These are phyloP conservation scores for Valencia hispanica DNA, from an alignment of 2,797 vertebrate species.

Conservation along the genomic window DNA sequence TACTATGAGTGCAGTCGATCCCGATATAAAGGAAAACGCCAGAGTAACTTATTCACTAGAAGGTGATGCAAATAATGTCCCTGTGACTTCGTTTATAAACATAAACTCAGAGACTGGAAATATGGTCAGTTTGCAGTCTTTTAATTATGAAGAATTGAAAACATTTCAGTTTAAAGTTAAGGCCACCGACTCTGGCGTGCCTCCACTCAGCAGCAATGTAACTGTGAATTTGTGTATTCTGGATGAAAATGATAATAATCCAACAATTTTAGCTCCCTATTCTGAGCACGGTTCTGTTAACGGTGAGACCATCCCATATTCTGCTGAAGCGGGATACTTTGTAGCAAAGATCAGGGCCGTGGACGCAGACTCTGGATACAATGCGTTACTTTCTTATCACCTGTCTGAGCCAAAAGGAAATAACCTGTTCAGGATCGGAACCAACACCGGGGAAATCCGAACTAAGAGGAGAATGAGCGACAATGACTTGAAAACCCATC, in stretches of 20 bases:
- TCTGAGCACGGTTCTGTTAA: conserved; percentile 16
- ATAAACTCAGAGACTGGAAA: conserved; percentile 77
- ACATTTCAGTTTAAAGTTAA: conserved; percentile 66
- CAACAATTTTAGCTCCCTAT: conserved; percentile 1
- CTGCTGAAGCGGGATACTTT: conserved; percentile 16
- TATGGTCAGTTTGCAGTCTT: conserved; percentile 49
- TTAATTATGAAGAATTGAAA: conserved; percentile 66
- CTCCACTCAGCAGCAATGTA: conserved; percentile 67
- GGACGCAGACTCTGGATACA: conserved; percentile 71
- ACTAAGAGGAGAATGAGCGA: no score
- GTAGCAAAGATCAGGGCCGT: conserved; percentile 61
- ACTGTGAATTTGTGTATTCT: conserved; percentile 68
- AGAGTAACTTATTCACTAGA: conserved; percentile 60
- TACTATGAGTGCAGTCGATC: conserved; percentile 66
- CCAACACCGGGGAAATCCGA: no score
- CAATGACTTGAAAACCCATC: no score
- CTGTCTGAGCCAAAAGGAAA: no score
- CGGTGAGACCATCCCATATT: conserved; percentile 17
- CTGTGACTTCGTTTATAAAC: conserved; percentile 51
- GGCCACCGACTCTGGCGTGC: conserved; percentile 73
- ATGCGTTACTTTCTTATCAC: no score
- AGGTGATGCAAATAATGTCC: conserved; percentile 28
- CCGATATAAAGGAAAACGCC: conserved; percentile 79
- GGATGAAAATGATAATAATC: conserved; percentile 72
- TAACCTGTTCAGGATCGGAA: no score